phyloP scores from a whole-genome alignment of 2,888 invertebrate species.

The Andrena trimmerana region DNA sequence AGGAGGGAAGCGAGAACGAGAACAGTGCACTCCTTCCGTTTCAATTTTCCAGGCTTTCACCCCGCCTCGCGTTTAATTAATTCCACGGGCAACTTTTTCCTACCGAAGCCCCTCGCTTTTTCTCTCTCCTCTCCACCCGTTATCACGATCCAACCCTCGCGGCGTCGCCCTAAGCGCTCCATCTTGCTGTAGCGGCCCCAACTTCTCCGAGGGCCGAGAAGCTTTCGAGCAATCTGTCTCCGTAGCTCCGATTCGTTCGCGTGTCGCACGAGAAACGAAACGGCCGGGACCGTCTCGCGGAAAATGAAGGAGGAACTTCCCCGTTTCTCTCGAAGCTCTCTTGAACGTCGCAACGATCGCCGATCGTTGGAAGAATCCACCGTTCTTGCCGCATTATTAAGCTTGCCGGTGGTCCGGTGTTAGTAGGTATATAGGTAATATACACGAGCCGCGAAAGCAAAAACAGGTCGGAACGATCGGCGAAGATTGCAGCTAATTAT shows the following conservation, averaged over 20 bases:
- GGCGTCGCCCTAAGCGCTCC: constrained; percentile 6
- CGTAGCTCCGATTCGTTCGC: neutral
- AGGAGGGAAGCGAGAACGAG: neutral
- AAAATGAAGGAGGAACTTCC: neutral
- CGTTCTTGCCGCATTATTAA: too few species aligned
- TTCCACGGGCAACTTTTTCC: constrained; percentile 26
- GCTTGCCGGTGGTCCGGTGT: too few species aligned
- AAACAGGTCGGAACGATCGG: neutral
- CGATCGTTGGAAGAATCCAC: too few species aligned
- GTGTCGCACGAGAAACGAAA: neutral
- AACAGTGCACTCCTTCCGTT: constrained; percentile 8
- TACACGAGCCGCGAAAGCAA: too few species aligned
- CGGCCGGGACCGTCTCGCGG: too few species aligned
- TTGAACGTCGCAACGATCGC: too few species aligned
- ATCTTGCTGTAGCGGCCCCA: neutral
- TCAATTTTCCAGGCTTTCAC: constrained; percentile 39
- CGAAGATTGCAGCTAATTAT: neutral
- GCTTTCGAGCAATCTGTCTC: neutral
- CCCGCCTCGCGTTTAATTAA: constrained; percentile 47
- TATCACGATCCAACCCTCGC: neutral
- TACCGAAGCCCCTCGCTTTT: neutral
- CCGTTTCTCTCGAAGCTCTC: neutral
- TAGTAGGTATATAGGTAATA: too few species aligned
- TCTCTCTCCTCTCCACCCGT: neutral
- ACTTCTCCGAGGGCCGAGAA: neutral